Evolutionary conservation across 2,113 vertebrate genomes (phyloP).

Genomic region (Tragelaphus strepsiceros): DNA sequence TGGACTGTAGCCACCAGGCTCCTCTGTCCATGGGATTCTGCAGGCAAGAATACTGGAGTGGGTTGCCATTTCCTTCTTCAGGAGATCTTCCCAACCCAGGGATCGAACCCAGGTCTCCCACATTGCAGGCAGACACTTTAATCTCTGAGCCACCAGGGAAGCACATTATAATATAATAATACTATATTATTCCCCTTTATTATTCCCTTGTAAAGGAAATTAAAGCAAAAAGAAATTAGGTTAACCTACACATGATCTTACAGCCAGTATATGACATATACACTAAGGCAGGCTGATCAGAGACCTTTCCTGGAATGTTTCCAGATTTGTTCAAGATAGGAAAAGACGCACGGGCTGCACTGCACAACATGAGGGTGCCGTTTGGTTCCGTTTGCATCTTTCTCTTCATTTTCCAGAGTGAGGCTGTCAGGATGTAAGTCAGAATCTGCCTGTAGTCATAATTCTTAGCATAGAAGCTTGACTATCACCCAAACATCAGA

Average conservation of each 20-base stretch:
- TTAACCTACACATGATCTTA: background rate
- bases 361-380: background rate
- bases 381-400: background rate
- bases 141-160: too few species aligned
- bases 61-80: too few species aligned
- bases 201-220: background rate
- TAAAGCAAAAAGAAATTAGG: background rate
- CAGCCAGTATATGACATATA: background rate
- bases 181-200: background rate
- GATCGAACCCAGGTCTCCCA: too few species aligned
- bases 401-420: background rate
- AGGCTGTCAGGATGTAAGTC: background rate
- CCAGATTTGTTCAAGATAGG: background rate
- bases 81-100: too few species aligned
- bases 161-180: background rate
- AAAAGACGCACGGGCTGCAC: background rate
- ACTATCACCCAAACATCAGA: background rate
- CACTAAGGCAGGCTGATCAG: background rate
- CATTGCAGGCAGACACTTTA: too few species aligned
- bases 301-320: background rate
- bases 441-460: background rate
- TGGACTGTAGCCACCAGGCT: too few species aligned
- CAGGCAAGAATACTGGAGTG: too few species aligned
- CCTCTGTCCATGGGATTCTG: too few species aligned
- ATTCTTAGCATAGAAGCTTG: background rate